These are phyloP conservation scores for Cenopis cana DNA, from an alignment of 2,888 invertebrate species.

Conservation along the genomic window DNA sequence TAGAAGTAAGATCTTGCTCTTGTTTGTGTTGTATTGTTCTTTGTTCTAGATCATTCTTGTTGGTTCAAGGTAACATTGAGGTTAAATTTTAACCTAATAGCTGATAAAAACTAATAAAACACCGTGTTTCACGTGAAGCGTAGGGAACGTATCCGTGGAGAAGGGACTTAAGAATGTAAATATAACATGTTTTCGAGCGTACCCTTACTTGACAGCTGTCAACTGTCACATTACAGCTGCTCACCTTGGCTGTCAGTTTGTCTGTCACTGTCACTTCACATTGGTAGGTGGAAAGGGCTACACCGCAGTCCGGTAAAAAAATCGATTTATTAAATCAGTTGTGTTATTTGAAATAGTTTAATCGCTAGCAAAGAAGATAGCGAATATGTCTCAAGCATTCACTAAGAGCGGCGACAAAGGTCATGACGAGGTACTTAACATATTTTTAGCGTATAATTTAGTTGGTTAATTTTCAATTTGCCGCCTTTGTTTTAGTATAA, in stretches of 20 bases:
- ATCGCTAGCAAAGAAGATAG: slow-evolving; percentile 33
- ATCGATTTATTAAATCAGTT: slow-evolving; percentile 42
- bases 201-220: not conserved
- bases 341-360: slow-evolving; percentile 35
- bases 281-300: slow-evolving; percentile 29
- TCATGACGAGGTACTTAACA: slow-evolving; percentile 88
- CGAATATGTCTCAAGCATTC: slow-evolving; percentile 67
- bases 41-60: not conserved
- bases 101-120: too few species aligned
- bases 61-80: not conserved
- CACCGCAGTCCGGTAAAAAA: slow-evolving; percentile 38
- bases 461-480: slow-evolving; percentile 30
- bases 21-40: too few species aligned
- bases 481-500: slow-evolving; percentile 37
- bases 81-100: too few species aligned
- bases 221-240: slow-evolving; percentile 38
- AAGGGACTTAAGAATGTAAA: not conserved
- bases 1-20: too few species aligned
- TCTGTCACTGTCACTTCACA: slow-evolving; percentile 13
- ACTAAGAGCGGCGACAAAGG: slow-evolving; percentile 81
- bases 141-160: not conserved
- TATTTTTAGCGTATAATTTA: slow-evolving; percentile 50
- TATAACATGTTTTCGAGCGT: slow-evolving; percentile 1
- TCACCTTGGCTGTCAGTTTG: slow-evolving; percentile 1
- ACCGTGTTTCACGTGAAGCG: not conserved